phyloP scores from a whole-genome alignment of 2,888 invertebrate genomes.

The Acrobasis repandana region DNA sequence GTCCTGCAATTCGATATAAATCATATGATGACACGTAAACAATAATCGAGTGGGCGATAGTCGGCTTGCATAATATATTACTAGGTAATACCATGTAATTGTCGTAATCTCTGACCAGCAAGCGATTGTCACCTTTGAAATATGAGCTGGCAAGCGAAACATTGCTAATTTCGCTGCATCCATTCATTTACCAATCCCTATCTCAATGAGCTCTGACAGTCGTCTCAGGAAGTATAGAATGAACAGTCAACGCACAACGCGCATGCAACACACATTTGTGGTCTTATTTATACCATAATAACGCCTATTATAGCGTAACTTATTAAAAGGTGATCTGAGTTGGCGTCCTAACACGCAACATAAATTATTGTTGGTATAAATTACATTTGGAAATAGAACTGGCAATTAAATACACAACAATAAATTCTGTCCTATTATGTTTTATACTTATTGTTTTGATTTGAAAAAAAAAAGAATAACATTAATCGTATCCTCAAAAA shows the following conservation, averaged over 20 bases:
- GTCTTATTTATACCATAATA: constrained; percentile 25
- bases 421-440: constrained; percentile 53
- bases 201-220: constrained; percentile 73
- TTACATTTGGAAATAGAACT: constrained; percentile 59
- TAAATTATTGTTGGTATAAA: constrained; percentile 60
- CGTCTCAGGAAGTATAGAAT: constrained; percentile 51
- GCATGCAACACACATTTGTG: constrained; percentile 26
- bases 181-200: constrained; percentile 73
- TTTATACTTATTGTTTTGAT: constrained; percentile 23
- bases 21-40: constrained; percentile 59
- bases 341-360: constrained; percentile 43
- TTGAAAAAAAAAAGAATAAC: neutral
- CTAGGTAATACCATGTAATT: constrained; percentile 68
- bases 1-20: constrained; percentile 44
- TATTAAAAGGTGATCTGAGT: constrained; percentile 33
- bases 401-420: constrained; percentile 53
- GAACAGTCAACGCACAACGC: constrained; percentile 28
- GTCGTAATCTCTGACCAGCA: constrained; percentile 67
- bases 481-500: neutral
- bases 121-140: constrained; percentile 62
- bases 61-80: constrained; percentile 66
- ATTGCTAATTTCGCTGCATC: constrained; percentile 74
- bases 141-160: constrained; percentile 75
- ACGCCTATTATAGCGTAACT: constrained; percentile 25
- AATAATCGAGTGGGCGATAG: constrained; percentile 67